Evolutionary conservation across 2,888 invertebrate genomes (phyloP), one percentile per base, ranked within the genome.

Genomic region (Blomia tropicalis): DNA sequence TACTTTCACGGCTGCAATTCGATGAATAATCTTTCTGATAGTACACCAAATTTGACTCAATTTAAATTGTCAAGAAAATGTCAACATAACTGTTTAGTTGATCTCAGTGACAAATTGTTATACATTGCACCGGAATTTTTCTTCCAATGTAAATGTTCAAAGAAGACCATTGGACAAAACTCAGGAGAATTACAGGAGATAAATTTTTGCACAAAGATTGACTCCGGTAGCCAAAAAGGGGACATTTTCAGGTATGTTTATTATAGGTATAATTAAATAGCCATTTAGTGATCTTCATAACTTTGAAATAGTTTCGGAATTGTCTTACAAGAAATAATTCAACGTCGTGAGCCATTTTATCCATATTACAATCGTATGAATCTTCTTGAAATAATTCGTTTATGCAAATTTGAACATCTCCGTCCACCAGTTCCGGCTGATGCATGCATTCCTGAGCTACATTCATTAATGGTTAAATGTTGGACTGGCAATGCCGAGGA

Each of bases 291-390:
- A 29, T n/a, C 19, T 7, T 11, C 5, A 47, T 14, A 36, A 11
- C 22, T 11, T 51, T 36, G 2, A 19, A 27, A 88, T 75, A 89
- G 89, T 69, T 91, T 91, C 72, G 87, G 84, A 1, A 83, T 91
- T 62, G 89, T 91, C 65, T 77, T 90, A 59, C 89, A 90, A 71
- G 90, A 91, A 76, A 89, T 91, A 63, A 84, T 89, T 0, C 66
- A 79, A 77, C 68, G 76, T 83, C 73, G 79, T 81, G 58, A 77
- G 81, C 59, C 83, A 82, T 68, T 68, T 36, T 66, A 65, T 47
- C 63, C 66, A 32, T 44, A 61, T 36, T 29, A 41, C 4, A 54
- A 36, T 2, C 29, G 36, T 29, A 54, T 61, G 62, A 32, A 61
- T 4, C 30, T 61, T 4, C 30, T 32, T 23, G 62, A 54, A 54